Evolutionary conservation across 2,113 vertebrate genomes (phyloP).

Genomic region (Dipodomys ordii): DNA sequence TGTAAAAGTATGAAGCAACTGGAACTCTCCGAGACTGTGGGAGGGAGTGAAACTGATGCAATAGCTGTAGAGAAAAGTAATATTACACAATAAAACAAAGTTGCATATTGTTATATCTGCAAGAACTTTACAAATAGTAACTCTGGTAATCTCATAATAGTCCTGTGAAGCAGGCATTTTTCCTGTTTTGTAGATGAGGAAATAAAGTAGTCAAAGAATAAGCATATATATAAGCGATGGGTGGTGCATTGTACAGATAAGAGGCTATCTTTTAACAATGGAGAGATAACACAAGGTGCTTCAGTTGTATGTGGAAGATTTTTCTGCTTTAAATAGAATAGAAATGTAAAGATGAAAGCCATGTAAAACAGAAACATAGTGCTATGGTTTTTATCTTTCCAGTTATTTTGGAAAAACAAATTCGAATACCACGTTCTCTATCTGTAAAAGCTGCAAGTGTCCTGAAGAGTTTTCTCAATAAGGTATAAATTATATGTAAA

Average conservation of each 20-base stretch:
- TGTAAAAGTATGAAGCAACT: background rate
- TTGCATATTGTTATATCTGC: background rate
- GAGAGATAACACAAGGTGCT: background rate
- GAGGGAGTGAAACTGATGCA: background rate
- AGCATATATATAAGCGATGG: background rate
- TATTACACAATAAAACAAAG: background rate
- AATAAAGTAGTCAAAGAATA: conserved; percentile 50
- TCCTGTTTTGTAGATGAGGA: background rate
- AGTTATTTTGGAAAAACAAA: conserved; percentile 99
- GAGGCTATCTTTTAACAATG: background rate
- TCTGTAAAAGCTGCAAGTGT: conserved; percentile 99
- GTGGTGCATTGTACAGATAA: background rate
- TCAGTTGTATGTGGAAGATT: background rate
- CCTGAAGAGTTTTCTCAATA: conserved; percentile 99
- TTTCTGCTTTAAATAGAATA: conserved; percentile 34
- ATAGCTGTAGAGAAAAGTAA: background rate
- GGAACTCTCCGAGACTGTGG: background rate
- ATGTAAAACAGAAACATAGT: conserved; percentile 41
- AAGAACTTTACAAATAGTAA: background rate
- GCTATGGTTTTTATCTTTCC: conserved; percentile 74
- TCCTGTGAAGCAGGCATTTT: background rate
- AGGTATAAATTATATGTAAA: conserved; percentile 87
- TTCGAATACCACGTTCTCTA: conserved; percentile 97
- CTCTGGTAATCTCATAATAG: background rate
- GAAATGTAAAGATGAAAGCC: conserved; percentile 8